These are phyloP conservation scores for Ischnura elegans DNA, from an alignment of 2,888 invertebrate genomes.

Conservation along the genomic window DNA sequence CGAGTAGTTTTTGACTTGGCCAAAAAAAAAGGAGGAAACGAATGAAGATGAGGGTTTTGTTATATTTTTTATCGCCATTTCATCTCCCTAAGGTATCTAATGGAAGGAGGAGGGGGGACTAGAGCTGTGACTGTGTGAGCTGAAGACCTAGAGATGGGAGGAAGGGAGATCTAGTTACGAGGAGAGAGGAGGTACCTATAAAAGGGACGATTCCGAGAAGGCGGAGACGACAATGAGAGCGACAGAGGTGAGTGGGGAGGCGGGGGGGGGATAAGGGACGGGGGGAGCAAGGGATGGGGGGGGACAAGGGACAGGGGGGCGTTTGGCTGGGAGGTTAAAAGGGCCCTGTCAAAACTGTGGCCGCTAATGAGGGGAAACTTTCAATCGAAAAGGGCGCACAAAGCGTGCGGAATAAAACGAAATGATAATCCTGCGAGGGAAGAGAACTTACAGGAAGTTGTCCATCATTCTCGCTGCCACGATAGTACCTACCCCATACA, in stretches of 20 bases:
- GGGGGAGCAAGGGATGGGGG: not conserved
- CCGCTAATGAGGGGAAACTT: slow-evolving; percentile 15
- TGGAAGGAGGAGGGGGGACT: not conserved
- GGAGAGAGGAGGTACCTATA: not conserved
- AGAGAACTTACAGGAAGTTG: slow-evolving; percentile 26
- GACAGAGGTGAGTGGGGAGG: not conserved
- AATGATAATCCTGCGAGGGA: not conserved
- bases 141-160: too few species aligned
- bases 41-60: not conserved
- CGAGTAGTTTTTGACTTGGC: not conserved
- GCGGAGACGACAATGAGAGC: slow-evolving; percentile 17
- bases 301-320: not conserved
- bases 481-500: not conserved
- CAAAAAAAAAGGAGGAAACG: not conserved
- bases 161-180: not conserved
- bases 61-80: too few species aligned
- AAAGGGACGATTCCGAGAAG: slow-evolving; percentile 8
- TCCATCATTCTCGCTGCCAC: not conserved
- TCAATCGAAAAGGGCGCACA: not conserved
- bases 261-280: not conserved
- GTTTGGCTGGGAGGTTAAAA: too few species aligned
- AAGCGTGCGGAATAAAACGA: not conserved
- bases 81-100: not conserved
- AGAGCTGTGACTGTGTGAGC: not conserved
- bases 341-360: not conserved